Base-by-base conservation (phyloP, 1,140 invertebrate species). In the Lethrus apterus region DNA sequence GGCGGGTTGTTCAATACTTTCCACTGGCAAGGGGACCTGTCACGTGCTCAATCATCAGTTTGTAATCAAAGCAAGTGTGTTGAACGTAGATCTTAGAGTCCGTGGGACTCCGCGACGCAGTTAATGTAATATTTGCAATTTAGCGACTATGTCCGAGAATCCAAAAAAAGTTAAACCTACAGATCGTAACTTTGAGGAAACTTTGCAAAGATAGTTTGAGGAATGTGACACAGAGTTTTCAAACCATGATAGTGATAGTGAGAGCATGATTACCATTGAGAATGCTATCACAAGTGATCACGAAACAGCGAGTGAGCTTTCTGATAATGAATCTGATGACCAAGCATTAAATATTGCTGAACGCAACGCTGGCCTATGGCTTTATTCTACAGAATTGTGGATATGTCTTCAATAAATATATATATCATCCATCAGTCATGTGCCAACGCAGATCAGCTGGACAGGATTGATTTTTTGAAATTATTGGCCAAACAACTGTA, bases 351-450 rank as follows among this genome's bases (percentile, higher is more conserved):
- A 29, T 50, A 50, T 42, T 40, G 33, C 44, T 41, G 21, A 32
- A 52, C 36, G n/a, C 24, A 10, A 24, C 40, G 50, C 5, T 51
- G 50, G 44, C 46, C 50, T 17, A 48, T 38, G 40, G 40, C 34
- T 29, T 30, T 44, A 21, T 52, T 52, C 48, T 52, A 48, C 24
- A 30, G 46, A 23, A 19, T 41, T 23, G 17, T 52, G 30, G 47
- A 48, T 44, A 35, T 49, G 31, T 13, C 35, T 4, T 24, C 8
- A 8, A 45, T 46, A 18, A 49, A 52, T 14, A n/a, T n/a, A n/a
- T n/a, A n/a, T n/a, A n/a, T 48, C 9, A 33, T 47, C 30, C 29
- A 44, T 19, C 42, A 44, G 19, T 44, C 42, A 11, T 44, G 42
- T 44, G 42, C 19, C 24, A 32, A 32, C 30, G n/a, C 42, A 44